Conservation (phyloP, 2,797 vertebrate genomes). For the Arctocebus calabarensis region DNA sequence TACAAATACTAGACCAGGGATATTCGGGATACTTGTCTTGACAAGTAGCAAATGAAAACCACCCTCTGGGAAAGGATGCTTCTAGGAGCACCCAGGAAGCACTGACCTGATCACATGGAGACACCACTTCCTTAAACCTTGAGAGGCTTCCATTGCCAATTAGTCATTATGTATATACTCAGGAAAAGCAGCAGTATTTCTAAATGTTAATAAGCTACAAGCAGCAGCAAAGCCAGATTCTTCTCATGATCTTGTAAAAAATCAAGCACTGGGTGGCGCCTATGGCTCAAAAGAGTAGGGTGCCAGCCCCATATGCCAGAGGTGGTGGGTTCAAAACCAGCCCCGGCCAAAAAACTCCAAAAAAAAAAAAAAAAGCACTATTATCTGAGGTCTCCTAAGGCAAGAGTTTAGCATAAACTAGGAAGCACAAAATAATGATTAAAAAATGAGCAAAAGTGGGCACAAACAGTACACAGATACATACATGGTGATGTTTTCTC, state of each 20-base stretch:
- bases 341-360: too few relatives aligned
- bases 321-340: too few relatives aligned
- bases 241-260: neutral
- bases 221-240: neutral
- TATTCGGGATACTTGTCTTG: neutral
- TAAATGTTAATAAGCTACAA: neutral
- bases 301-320: too few relatives aligned
- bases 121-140: neutral
- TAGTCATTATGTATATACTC: neutral
- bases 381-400: neutral
- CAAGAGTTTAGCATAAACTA: neutral
- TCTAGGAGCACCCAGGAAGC: neutral
- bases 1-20: neutral
- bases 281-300: too few relatives aligned
- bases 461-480: neutral
- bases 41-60: neutral
- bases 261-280: too few relatives aligned
- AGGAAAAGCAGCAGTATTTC: neutral
- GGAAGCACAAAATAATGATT: neutral
- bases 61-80: neutral
- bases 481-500: neutral
- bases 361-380: too few relatives aligned
- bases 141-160: neutral
- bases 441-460: neutral
- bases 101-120: neutral